These are phyloP conservation scores for Tapirus indicus DNA, from an alignment of 2,797 vertebrate genomes.

Conservation along the genomic window DNA sequence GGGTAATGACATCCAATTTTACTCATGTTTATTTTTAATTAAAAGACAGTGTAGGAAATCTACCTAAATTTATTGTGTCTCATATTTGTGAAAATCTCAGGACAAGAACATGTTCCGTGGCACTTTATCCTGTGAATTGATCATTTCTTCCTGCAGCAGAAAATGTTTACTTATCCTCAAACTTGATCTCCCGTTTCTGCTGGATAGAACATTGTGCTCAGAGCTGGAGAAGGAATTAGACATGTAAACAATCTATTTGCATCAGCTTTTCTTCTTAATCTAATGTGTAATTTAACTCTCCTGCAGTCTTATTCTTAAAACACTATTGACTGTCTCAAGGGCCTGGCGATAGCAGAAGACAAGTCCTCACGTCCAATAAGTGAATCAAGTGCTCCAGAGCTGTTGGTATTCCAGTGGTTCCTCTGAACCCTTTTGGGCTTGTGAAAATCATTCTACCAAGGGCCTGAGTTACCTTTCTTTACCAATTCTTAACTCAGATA, in stretches of 20 bases:
- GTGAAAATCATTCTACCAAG: not conserved
- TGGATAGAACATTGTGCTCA: not conserved
- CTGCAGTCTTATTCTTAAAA: not conserved
- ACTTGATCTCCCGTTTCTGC: not conserved
- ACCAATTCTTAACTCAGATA: not conserved
- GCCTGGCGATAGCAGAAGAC: not conserved
- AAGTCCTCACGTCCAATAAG: not conserved
- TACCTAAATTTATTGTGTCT: not conserved
- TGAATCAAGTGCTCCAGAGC: not conserved
- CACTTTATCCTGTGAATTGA: not conserved
- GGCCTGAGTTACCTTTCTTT: not conserved
- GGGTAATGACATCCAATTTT: not conserved
- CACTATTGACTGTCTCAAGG: conserved; percentile 34
- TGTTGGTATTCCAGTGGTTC: not conserved
- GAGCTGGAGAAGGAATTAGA: not conserved
- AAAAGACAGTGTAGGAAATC: not conserved
- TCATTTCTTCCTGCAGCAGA: not conserved
- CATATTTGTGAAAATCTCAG: not conserved
- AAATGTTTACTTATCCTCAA: conserved; percentile 17
- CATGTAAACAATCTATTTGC: conserved; percentile 36
- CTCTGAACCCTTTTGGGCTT: not conserved
- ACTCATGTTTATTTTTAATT: not conserved
- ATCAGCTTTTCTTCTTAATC: conserved; percentile 46
- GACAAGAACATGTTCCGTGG: not conserved
- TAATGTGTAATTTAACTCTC: not conserved